phyloP scores from a whole-genome alignment of 1,140 invertebrate species.

The Cephus cinctus region DNA sequence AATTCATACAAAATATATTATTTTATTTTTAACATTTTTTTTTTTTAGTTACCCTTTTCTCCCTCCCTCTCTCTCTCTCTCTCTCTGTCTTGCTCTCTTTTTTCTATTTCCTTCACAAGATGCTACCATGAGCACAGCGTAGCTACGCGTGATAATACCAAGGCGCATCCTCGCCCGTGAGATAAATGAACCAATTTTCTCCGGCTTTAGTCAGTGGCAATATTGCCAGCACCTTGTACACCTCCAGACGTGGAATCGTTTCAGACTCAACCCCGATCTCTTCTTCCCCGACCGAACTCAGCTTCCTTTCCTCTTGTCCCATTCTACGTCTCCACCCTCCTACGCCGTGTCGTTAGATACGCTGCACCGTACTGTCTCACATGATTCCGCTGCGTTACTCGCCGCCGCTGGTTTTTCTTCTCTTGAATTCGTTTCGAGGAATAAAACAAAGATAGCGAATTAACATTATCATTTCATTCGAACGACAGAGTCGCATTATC shows the following conservation, averaged over 20 bases:
- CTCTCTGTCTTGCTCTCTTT: no score
- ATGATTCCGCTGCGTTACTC: no score
- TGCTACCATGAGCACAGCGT: neutral
- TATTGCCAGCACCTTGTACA: slow-evolving; percentile 33
- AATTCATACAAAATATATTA: no score
- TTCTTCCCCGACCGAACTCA: neutral
- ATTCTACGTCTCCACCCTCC: neutral
- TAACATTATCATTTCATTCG: no score
- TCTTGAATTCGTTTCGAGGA: no score
- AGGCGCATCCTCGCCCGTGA: slow-evolving; percentile 27
- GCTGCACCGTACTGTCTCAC: no score
- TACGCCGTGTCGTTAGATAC: slow-evolving; percentile 14
- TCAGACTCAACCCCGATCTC: slow-evolving; percentile 6
- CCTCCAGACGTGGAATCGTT: neutral
- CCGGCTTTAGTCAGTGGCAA: slow-evolving; percentile 43
- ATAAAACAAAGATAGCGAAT: neutral
- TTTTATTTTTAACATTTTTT: no score
- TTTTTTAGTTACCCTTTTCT: neutral
- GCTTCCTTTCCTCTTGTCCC: neutral
- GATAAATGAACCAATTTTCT: slow-evolving; percentile 49
- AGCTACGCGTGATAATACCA: slow-evolving; percentile 20
- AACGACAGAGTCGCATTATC: no score
- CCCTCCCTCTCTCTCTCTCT: neutral
- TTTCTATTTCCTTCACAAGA: neutral
- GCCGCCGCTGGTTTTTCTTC: no score